A percentile compares a stretch with the other conserved stretches of the same genome.
These are phyloP conservation scores for Muntiacus reevesi DNA, from an alignment of 2,113 vertebrate species.

Conservation along the genomic window DNA sequence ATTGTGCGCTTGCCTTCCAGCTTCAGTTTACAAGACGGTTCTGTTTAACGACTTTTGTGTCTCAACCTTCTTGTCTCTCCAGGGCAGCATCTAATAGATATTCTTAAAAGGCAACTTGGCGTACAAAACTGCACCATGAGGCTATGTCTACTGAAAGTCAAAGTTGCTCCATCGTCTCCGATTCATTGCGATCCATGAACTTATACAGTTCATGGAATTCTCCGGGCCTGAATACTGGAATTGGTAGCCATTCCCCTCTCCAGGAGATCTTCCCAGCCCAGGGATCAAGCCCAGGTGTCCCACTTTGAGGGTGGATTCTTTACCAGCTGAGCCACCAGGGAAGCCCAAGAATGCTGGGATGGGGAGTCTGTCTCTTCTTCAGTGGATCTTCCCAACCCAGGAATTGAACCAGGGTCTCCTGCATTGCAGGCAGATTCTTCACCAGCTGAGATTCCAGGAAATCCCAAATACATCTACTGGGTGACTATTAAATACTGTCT, in stretches of 20 bases:
- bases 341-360: not conserved
- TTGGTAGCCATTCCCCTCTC: not conserved
- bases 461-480: fast-evolving
- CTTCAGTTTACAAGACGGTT: fast-evolving
- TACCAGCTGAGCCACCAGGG: not conserved
- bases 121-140: fast-evolving
- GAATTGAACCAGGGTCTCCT: not conserved
- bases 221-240: not conserved
- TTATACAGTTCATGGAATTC: not conserved
- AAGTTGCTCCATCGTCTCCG: fast-evolving
- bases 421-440: not conserved
- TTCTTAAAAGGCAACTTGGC: not conserved
- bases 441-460: not conserved
- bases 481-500: fast-evolving
- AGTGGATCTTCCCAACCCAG: not conserved
- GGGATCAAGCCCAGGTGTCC: not conserved
- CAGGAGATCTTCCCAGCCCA: not conserved
- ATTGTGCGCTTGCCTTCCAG: fast-evolving
- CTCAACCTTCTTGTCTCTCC: no score
- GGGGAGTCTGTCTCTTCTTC: not conserved
- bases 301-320: not conserved
- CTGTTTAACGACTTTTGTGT: fast-evolving
- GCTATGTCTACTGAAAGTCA: fast-evolving
- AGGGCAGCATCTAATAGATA: fast-evolving
- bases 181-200: not conserved